Conservation (phyloP, 2,797 vertebrate genomes). For the Limnodromus scolopaceus region DNA sequence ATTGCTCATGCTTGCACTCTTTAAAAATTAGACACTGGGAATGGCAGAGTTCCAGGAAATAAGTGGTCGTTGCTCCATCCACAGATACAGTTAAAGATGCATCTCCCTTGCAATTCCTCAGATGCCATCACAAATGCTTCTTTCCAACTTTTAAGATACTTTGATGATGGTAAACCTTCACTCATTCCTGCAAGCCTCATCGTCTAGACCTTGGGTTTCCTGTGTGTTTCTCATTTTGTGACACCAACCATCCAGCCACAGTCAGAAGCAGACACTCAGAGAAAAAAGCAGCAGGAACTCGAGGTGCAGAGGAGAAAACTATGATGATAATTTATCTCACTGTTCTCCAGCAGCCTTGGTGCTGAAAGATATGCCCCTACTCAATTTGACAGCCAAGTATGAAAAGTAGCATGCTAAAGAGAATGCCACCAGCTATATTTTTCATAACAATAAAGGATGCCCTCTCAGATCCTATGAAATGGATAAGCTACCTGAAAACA, state of each 20-base stretch:
- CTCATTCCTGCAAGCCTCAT: neutral
- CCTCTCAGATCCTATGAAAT: neutral
- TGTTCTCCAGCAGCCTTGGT: neutral
- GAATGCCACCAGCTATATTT: neutral
- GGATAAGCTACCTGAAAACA: neutral
- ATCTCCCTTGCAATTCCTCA: neutral
- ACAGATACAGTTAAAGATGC: neutral
- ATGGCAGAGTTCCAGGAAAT: neutral
- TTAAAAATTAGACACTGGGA: neutral
- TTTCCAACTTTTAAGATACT: neutral
- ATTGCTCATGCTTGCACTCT: neutral
- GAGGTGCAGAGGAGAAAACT: neutral
- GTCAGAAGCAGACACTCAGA: neutral
- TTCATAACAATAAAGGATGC: neutral
- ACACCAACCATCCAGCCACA: neutral
- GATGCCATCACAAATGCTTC: neutral
- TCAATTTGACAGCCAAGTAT: neutral
- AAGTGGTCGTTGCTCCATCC: neutral
- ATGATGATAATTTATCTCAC: neutral
- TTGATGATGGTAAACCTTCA: neutral
- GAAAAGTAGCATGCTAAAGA: neutral
- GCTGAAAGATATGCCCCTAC: neutral
- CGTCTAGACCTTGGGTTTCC: neutral
- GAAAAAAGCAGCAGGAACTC: neutral
- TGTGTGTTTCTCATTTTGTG: neutral